Evolutionary conservation across 2,113 vertebrate genomes (phyloP).

Genomic region (Hiodon alosoides): DNA sequence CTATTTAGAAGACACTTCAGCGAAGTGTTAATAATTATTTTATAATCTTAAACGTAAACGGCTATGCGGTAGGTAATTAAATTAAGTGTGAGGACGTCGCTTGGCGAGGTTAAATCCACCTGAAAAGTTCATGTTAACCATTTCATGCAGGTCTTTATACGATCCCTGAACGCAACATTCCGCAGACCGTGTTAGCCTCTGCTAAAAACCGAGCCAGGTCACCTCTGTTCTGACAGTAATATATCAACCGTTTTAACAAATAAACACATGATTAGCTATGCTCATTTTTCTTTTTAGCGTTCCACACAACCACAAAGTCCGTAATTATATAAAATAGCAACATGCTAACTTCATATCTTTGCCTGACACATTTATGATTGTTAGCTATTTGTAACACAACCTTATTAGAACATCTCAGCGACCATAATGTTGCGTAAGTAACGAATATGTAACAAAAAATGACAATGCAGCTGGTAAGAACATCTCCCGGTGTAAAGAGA

Average conservation of each 20-base stretch:
- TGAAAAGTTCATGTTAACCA: slow-evolving; percentile 49
- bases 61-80: slow-evolving; percentile 36
- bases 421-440: background rate
- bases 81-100: background rate
- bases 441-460: background rate
- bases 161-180: slow-evolving; percentile 26
- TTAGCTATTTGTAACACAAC: too few relatives aligned
- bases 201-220: background rate
- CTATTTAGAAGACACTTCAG: too few relatives aligned
- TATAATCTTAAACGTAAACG: background rate
- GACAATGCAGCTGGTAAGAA: slow-evolving; percentile 39
- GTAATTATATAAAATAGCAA: too few relatives aligned
- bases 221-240: too few relatives aligned
- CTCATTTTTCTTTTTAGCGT: too few relatives aligned
- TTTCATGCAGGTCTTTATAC: slow-evolving; percentile 36
- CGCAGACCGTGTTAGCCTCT: background rate
- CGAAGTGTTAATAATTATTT: too few relatives aligned
- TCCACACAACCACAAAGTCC: too few relatives aligned
- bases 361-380: too few relatives aligned
- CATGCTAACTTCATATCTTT: too few relatives aligned
- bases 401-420: too few relatives aligned
- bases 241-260: too few relatives aligned
- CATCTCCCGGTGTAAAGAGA: slow-evolving; percentile 39
- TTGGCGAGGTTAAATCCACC: slow-evolving; percentile 7
- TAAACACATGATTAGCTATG: too few relatives aligned